Evolutionary conservation across 1,140 invertebrate genomes (phyloP).

Genomic region (Anthonomus grandis): DNA sequence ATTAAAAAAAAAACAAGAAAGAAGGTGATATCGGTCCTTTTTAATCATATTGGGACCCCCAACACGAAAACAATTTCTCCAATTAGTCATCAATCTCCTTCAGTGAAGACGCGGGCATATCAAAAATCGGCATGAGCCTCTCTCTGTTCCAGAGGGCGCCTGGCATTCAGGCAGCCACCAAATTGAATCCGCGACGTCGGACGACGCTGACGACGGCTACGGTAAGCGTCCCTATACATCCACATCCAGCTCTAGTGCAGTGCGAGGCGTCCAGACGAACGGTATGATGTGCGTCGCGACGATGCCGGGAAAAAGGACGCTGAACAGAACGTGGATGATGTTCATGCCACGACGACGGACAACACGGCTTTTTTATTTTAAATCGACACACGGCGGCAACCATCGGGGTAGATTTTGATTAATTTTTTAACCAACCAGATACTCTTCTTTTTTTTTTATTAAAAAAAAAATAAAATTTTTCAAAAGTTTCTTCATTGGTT

Average conservation of each 20-base stretch:
- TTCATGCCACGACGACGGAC: conserved; percentile 17
- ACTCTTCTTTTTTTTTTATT: not conserved
- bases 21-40: no score
- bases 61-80: conserved; percentile 6
- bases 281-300: conserved; percentile 40
- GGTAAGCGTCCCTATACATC: conserved; percentile 27
- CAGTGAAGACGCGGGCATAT: no score
- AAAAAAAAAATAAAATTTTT: conserved; percentile 2
- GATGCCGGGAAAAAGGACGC: conserved; percentile 30
- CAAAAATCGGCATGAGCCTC: conserved; percentile 14
- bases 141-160: conserved; percentile 19
- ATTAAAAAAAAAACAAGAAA: no score
- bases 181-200: conserved; percentile 23
- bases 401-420: conserved; percentile 1
- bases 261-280: conserved; percentile 39
- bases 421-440: not conserved
- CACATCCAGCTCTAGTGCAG: no score
- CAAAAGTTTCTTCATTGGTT: not conserved
- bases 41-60: no score
- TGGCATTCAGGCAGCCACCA: conserved; percentile 23
- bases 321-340: conserved; percentile 36
- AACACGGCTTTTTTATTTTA: conserved; percentile 7
- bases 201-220: conserved; percentile 9
- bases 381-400: conserved; percentile 15
- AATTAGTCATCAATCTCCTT: conserved; percentile 16